Percentiles rank a stretch among this genome's conserved stretches.
Evolutionary conservation across 2,113 vertebrate genomes (phyloP).

Genomic region (Rana temporaria): DNA sequence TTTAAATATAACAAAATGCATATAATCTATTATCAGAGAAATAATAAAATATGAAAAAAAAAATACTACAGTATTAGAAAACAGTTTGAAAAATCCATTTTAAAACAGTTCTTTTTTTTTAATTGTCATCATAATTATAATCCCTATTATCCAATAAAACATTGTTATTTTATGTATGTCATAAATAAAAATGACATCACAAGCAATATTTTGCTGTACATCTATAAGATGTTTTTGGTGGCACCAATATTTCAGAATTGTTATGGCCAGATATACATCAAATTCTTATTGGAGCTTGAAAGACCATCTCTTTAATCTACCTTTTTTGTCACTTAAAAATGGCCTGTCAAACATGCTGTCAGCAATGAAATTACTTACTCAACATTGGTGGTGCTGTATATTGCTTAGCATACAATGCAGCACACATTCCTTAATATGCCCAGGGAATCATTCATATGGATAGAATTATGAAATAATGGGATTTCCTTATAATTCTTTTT

Average conservation of each 20-base stretch:
- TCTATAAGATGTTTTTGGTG: conserved; percentile 43
- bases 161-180: neutral
- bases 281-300: conserved; percentile 52
- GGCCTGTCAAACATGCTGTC: conserved; percentile 41
- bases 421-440: neutral
- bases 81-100: too few relatives aligned
- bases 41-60: too few relatives aligned
- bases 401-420: conserved; percentile 11
- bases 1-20: too few relatives aligned
- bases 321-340: conserved; percentile 48
- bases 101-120: too few relatives aligned
- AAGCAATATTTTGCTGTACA: conserved; percentile 50
- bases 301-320: conserved; percentile 42
- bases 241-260: conserved; percentile 39
- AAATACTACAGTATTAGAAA: too few relatives aligned
- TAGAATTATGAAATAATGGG: neutral
- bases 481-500: neutral
- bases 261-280: conserved; percentile 42
- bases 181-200: neutral
- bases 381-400: conserved; percentile 25
- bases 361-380: conserved; percentile 30
- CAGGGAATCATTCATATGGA: neutral
- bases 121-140: neutral
- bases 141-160: neutral
- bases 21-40: too few relatives aligned